Base-by-base conservation (phyloP, 2,888 invertebrate species). In the Cephus pulcher region DNA sequence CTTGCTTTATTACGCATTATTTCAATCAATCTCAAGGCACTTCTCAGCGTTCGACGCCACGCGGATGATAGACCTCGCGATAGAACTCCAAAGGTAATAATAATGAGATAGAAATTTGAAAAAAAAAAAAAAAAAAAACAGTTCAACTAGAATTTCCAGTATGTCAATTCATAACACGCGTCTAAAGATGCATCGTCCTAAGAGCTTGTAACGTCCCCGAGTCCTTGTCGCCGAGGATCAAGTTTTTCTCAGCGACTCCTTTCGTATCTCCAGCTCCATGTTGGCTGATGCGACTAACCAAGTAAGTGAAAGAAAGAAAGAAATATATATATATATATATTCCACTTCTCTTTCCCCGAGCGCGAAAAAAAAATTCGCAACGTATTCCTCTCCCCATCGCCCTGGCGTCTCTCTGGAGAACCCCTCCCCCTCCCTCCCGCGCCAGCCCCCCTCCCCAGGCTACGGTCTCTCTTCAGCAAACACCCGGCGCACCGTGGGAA, bases 401-500 rank as follows among this genome's bases (percentile, higher is more conserved):
- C 30, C 69, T 12, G 32, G 40, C 34, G 11, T 34, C 70, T 73
- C 12, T 35, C 81, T 75, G 34, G 73, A 73, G 56, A 40, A 56
- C 76, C 71, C 78, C 78, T 75, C 79, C 74, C 78, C 79, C 79
- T 78, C 80, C 78, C 76, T 75, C 78, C 73, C 75, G 35, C 11
- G 35, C 35, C 35, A 11, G 35, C 3, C 3, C 35, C 12, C 78
- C 79, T n/a, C 80, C 71, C 78, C 73, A 73, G 74, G 80, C 75
- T 69, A 76, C 69, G 73, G 74, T 77, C 82, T 56, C 56, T 56
- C 56, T 56, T 56, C 56, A 56, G 56, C 56, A 23, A 56, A 23
- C 69, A 79, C 79, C 74, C 77, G 68, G 73, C 75, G 76, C 85
- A 86, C 87, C 90, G 90, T 89, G 90, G 89, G 90, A 90, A 89